Evolutionary conservation across 1,140 invertebrate species (phyloP), one percentile per base, ranked within the genome.

Genomic region (Panulirus ornatus): DNA sequence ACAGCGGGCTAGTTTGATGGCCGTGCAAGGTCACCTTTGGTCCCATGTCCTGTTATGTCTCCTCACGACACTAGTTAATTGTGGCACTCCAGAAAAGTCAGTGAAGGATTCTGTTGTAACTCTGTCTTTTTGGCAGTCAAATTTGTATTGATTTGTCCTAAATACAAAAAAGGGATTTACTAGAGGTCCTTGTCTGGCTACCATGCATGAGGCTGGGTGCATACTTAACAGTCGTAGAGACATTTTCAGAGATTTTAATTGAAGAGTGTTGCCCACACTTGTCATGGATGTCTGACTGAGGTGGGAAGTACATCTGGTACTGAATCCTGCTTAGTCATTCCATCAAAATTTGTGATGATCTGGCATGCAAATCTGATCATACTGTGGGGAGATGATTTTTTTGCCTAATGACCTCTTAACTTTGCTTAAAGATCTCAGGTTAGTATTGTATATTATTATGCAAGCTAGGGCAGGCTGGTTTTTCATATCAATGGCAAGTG

Each of bases 141-240:
- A 63, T 66, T 16, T 66, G 16, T 5, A 16, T 81, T 47, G 30
- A 47, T 36, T 40, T 76, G 42, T 79, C 58, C 84, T 63, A 22
- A 30, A 40, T 38, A 34, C 6, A 22, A 73, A 5, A 83, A 54
- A 19, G 66, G 58, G 66, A 84, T 47, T 84, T 83, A 89, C 78
- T 75, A 83, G 44, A 75, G 78, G 54, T 75, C 71, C 88, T 70
- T 54, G n/a, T 34, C 34, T 75, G 70, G 81, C 44, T 83, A 81
- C 78, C 88, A 83, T 75, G 88, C 88, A 83, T 89, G 88, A 89
- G 79, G 79, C 88, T 89, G 88, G 88, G 88, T 89, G 88, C 73
- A 73, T 89, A 83, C 88, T 83, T 89, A 89, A 89, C 88, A 89
- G 88, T 89, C 88, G 88, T 89, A 89, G 88, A 89, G 88, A 89